phyloP scores from a whole-genome alignment of 92 coral and sea anemone genomes.

The Zoanthus solanderi region DNA sequence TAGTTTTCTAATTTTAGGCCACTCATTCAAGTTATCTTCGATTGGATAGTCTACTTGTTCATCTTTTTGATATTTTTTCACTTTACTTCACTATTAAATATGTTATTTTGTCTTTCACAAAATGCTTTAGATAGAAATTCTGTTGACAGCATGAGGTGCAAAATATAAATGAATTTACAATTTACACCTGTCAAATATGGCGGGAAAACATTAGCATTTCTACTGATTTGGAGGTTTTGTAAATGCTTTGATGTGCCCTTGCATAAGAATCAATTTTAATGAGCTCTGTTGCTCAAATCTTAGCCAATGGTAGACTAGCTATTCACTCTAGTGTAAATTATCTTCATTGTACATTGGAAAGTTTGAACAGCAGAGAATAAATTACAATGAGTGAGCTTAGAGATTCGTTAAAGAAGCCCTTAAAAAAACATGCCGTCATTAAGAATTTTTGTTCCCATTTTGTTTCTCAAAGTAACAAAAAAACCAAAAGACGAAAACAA shows the following conservation, averaged over 20 bases:
- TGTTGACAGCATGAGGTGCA: constrained; percentile 4
- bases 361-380: not conserved
- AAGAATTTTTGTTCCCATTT: not conserved
- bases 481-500: not conserved
- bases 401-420: not conserved
- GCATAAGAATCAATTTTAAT: constrained; percentile 7
- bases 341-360: constrained; percentile 15
- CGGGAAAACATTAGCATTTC: constrained; percentile 41
- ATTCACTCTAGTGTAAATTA: constrained; percentile 22
- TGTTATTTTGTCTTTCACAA: not conserved
- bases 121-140: not conserved
- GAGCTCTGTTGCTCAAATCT: constrained; percentile 4
- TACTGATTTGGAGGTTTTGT: constrained; percentile 6
- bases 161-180: constrained; percentile 15
- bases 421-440: not conserved
- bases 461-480: not conserved
- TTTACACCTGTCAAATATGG: constrained; percentile 34
- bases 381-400: not conserved
- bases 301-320: constrained; percentile 12
- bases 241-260: constrained; percentile 40
- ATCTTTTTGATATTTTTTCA: not conserved
- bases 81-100: not conserved
- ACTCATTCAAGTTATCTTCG: not conserved
- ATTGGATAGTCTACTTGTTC: not conserved
- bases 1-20: not conserved